phyloP scores from a whole-genome alignment of 2,888 invertebrate species.

The Dendrolimus pini region DNA sequence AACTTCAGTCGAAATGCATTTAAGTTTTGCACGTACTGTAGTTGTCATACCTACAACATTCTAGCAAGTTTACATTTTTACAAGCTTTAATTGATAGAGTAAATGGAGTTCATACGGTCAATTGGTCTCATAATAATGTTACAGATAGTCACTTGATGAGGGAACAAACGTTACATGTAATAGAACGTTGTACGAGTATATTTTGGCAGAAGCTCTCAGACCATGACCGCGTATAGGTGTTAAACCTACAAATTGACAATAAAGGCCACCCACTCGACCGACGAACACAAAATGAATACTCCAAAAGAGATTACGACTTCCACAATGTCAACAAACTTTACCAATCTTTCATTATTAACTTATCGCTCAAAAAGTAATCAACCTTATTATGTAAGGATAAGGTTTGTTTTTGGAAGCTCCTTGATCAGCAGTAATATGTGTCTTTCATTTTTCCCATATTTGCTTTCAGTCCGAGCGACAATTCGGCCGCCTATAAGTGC shows the following conservation, averaged over 20 bases:
- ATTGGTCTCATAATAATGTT: too few relatives aligned
- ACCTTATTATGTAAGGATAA: conserved; percentile 8
- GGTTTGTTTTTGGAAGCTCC: conserved; percentile 2
- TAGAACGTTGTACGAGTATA: too few relatives aligned
- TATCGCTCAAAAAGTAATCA: conserved; percentile 9
- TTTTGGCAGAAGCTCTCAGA: too few relatives aligned
- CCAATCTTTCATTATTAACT: conserved; percentile 43
- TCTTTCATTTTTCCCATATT: conserved; percentile 36
- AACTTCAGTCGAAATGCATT: too few relatives aligned
- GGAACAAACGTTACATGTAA: too few relatives aligned
- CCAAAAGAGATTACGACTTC: conserved; percentile 41
- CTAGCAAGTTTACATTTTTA: too few relatives aligned
- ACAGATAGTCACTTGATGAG: too few relatives aligned
- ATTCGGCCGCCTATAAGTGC: conserved; percentile 32
- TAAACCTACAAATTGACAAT: conserved; percentile 6
- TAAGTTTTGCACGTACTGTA: too few relatives aligned
- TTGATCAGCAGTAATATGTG: conserved; percentile 23
- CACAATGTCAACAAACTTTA: conserved; percentile 46
- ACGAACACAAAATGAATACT: conserved; percentile 33
- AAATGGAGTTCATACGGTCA: too few relatives aligned
- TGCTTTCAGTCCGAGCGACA: conserved; percentile 20
- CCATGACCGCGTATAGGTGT: too few relatives aligned
- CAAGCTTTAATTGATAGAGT: too few relatives aligned
- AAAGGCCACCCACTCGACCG: conserved; percentile 11
- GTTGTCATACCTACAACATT: too few relatives aligned